A percentile compares a stretch with the other conserved stretches of the same genome.
Evolutionary conservation across 37 sponge, comb jelly and placozoan genomes (phyloP).

Genomic region (Petrosia ficiformis): DNA sequence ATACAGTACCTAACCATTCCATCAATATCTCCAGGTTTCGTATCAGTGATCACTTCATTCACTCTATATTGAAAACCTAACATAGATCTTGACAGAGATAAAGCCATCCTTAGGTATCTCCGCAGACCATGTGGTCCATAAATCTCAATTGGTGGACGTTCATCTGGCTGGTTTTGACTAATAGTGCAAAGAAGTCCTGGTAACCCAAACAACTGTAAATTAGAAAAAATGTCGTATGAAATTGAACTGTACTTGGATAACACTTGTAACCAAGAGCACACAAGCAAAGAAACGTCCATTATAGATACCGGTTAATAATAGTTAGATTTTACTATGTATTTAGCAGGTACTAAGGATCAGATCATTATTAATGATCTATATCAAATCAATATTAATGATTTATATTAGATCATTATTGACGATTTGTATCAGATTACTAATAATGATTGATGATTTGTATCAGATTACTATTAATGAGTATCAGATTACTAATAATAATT

Average conservation of each 20-base stretch:
- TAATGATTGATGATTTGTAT: too few species aligned
- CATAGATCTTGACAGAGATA: constrained; percentile 76
- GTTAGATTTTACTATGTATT: too few species aligned
- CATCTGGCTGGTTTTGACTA: constrained; percentile 40
- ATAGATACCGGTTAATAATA: too few species aligned
- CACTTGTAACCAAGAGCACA: background rate
- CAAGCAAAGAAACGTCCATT: too few species aligned
- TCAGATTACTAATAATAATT: too few species aligned
- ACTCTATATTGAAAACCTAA: constrained; percentile 65
- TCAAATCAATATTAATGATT: too few species aligned
- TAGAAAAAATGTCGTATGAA: background rate
- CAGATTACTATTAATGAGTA: too few species aligned
- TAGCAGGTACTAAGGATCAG: too few species aligned
- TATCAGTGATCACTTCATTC: constrained; percentile 69
- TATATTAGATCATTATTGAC: too few species aligned
- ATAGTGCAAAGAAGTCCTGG: constrained; percentile 90
- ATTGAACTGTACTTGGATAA: background rate
- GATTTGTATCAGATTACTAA: too few species aligned
- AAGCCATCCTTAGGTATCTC: constrained; percentile 56
- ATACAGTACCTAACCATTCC: constrained; percentile 61
- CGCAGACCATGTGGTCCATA: constrained; percentile 89
- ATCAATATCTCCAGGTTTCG: constrained; percentile 42
- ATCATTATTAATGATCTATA: background rate
- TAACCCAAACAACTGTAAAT: constrained; percentile 72
- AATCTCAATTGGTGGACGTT: constrained; percentile 54